Evolutionary conservation across 2,888 invertebrate genomes (phyloP).

Genomic region (Graphium colonna): DNA sequence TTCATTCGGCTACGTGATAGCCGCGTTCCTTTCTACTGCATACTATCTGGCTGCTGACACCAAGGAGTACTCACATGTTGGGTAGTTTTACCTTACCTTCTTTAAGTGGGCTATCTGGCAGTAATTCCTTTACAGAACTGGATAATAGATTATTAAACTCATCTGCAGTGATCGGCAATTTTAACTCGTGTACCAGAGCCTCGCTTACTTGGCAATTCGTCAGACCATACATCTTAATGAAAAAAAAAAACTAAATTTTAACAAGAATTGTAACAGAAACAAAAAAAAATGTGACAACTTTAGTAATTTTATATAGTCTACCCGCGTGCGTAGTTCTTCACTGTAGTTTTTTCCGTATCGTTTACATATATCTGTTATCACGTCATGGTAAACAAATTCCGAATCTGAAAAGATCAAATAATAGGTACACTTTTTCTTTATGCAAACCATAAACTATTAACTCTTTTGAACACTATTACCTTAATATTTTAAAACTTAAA

Average conservation of each 20-base stretch:
- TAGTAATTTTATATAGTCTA: neutral
- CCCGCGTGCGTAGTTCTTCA: conserved; percentile 11
- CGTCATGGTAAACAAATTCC: conserved; percentile 51
- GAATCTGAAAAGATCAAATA: conserved; percentile 48
- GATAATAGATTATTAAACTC: conserved; percentile 78
- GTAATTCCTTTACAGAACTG: conserved; percentile 57
- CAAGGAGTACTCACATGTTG: too few relatives aligned
- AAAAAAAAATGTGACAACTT: too few relatives aligned
- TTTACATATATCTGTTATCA: conserved; percentile 45
- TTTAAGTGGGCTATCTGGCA: conserved; percentile 78
- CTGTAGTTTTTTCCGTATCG: conserved; percentile 47
- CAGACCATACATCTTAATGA: conserved; percentile 45
- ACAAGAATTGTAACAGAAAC: too few relatives aligned
- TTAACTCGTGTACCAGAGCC: conserved; percentile 75
- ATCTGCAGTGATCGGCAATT: conserved; percentile 81
- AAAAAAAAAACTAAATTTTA: neutral
- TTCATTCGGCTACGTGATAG: too few relatives aligned
- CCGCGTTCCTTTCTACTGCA: too few relatives aligned
- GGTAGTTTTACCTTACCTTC: conserved; percentile 74
- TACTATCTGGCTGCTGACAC: too few relatives aligned
- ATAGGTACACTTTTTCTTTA: too few relatives aligned
- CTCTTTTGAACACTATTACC: too few relatives aligned
- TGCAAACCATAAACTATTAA: too few relatives aligned
- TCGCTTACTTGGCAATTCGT: conserved; percentile 62
- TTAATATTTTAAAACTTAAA: neutral